Percentiles rank a stretch among this genome's conserved stretches.
Evolutionary conservation across 2,113 vertebrate genomes (phyloP).

Genomic region (Hippocampus zosterae): DNA sequence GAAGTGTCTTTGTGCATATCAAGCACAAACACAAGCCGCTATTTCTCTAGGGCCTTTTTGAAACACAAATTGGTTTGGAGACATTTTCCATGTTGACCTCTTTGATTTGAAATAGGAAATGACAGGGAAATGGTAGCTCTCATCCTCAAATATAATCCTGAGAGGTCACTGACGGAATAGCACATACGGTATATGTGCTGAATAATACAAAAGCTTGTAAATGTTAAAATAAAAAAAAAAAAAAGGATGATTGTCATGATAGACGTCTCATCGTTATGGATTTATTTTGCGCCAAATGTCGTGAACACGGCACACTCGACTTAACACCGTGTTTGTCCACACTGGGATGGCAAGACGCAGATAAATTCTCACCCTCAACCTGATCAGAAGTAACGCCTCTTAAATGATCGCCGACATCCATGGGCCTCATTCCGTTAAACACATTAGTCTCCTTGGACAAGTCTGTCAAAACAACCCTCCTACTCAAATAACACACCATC

Average conservation of each 20-base stretch:
- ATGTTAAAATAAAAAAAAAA: constrained; percentile 61
- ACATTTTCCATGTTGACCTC: constrained; percentile 66
- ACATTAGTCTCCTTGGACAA: constrained; percentile 68
- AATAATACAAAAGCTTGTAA: constrained; percentile 58
- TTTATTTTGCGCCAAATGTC: not conserved
- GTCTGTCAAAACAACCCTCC: constrained; percentile 61
- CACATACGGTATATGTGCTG: constrained; percentile 38
- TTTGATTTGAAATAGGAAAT: constrained; percentile 69
- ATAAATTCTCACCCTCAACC: constrained; percentile 61
- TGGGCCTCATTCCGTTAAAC: constrained; percentile 61
- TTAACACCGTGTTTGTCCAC: constrained; percentile 51
- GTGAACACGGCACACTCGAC: not conserved
- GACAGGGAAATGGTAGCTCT: constrained; percentile 63
- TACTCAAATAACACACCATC: constrained; percentile 56
- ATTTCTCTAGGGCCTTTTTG: constrained; percentile 69
- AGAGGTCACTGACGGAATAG: constrained; percentile 67
- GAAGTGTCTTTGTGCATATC: constrained; percentile 73
- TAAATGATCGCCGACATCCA: constrained; percentile 60
- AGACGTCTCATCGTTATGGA: constrained; percentile 30
- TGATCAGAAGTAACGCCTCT: constrained; percentile 62
- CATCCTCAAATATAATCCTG: constrained; percentile 43
- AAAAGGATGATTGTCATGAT: constrained; percentile 43
- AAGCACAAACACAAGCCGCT: constrained; percentile 58
- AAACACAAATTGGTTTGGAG: constrained; percentile 74
- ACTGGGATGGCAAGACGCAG: constrained; percentile 60